A percentile compares a stretch with the other conserved stretches of the same genome.
Conservation (phyloP, 2,888 invertebrate species). For the Cephus sareptanus region DNA sequence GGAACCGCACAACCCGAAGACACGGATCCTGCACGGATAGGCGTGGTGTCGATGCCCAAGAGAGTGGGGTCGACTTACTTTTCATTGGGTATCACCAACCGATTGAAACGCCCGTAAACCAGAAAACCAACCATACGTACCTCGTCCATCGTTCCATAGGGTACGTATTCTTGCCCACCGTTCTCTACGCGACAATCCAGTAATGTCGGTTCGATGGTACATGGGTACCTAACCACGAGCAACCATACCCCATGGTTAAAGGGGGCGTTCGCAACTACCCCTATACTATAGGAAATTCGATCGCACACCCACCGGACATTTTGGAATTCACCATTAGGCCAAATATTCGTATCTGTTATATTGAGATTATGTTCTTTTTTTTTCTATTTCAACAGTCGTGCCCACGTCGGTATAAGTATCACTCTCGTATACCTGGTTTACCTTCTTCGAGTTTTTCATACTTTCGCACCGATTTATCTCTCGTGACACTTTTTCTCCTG, state of each 20-base stretch:
- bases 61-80: background rate
- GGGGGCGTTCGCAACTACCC: slow-evolving; percentile 1
- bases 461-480: background rate
- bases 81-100: background rate
- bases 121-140: background rate
- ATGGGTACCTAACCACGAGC: background rate
- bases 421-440: background rate
- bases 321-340: background rate
- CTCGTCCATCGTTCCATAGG: background rate
- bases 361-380: background rate
- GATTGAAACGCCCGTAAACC: background rate
- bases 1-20: background rate
- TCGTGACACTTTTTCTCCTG: background rate
- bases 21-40: background rate
- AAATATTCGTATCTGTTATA: background rate
- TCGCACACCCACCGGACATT: background rate
- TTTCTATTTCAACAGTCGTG: background rate
- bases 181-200: background rate
- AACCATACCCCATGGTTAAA: background rate
- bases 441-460: background rate
- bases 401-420: background rate
- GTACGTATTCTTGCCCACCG: background rate
- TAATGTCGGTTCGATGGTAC: slow-evolving; percentile 1
- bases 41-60: background rate
- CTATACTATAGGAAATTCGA: background rate